phyloP scores from a whole-genome alignment of 2,113 vertebrate genomes.

The Rhabdomys dilectus region DNA sequence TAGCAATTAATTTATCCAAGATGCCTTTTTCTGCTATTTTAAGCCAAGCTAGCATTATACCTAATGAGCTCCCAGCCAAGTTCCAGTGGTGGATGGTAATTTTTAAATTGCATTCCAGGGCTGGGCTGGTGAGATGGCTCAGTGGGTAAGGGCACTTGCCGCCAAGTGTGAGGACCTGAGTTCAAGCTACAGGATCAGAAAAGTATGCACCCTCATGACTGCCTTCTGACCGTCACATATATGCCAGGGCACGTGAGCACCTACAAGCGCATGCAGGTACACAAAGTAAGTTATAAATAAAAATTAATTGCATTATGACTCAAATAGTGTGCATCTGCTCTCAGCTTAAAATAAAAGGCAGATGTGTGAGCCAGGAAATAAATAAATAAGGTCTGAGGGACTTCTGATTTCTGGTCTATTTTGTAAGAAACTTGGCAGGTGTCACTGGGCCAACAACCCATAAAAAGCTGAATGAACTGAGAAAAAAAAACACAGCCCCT shows the following conservation, averaged over 20 bases:
- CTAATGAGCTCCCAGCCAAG: constrained; percentile 36
- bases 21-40: constrained; percentile 55
- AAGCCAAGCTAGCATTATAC: constrained; percentile 26
- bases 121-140: not conserved
- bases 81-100: not conserved
- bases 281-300: not conserved
- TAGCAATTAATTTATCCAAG: constrained; percentile 61
- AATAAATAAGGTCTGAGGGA: not conserved
- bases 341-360: constrained; percentile 2
- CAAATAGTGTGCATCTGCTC: not conserved
- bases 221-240: not conserved
- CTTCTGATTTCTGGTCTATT: not conserved
- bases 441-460: not conserved
- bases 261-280: not conserved
- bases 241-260: no score
- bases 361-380: not conserved
- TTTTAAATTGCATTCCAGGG: not conserved
- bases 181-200: no score
- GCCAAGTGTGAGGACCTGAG: not conserved
- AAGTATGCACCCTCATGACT: no score
- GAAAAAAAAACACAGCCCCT: not conserved
- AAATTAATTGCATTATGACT: not conserved
- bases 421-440: not conserved
- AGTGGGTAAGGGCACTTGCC: not conserved
- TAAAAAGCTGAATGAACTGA: not conserved